Base-by-base conservation (phyloP, 2,113 vertebrate genomes). In the Ptilonorhynchus violaceus region DNA sequence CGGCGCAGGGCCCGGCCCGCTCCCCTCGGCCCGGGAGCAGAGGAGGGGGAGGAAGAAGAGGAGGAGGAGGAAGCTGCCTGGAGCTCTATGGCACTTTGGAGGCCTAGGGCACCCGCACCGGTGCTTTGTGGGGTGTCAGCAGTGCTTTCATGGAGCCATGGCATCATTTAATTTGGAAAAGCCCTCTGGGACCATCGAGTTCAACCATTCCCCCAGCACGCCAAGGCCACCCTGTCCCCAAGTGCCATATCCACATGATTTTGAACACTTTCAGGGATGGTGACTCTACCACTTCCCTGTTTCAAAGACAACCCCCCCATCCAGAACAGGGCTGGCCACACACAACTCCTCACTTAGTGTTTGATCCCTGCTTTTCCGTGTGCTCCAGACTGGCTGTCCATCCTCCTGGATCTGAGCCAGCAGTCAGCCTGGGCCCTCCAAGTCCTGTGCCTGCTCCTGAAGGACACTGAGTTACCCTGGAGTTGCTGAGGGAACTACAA, bases 261-360 rank as follows among this genome's bases (percentile, higher is more conserved):
- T 7, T 20, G 18, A 50, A 19, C 19, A 10, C 18, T 50, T 44
- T 37, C 44, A 44, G 18, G 23, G 21, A 33, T 28, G 12, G 31
- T 10, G 35, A 50, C 33, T 59, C 27, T 52, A 73, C 18, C 37
- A 15, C 35, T 56, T 33, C 42, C 14, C 25, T 23, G 10, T 66
- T 44, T 19, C 8, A 3, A 31, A 52, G 27, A 37, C 31, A 33
- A 58, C 25, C 22, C 44, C 44, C 15, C 49, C 30, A 17, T 11
- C 25, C 53, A 23, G 5, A 50, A 15, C 31, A n/a, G 25, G 28
- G 23, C 41, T 58, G 70, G 50, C 50, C 11, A 2, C 3, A 8
- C 46, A 25, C 30, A 66, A 7, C 22, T 44, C 42, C 62, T 17
- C 1, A 1, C 17, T 60, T 19, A 2, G 1, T 0, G 0, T 68